These are phyloP conservation scores for Dendrolimus houi DNA, from an alignment of 2,888 invertebrate species.

Conservation along the genomic window DNA sequence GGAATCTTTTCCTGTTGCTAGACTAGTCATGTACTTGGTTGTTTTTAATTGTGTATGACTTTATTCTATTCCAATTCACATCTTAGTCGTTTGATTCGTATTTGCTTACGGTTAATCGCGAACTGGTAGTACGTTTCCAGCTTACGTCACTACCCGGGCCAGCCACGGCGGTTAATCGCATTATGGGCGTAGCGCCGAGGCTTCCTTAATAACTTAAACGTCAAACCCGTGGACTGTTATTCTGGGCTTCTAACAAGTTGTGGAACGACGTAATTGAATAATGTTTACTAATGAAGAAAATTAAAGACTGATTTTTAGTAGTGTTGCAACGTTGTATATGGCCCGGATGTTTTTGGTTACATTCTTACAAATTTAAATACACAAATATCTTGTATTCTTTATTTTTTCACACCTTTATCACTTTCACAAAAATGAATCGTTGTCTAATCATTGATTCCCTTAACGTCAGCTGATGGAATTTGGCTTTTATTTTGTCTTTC, in stretches of 20 bases:
- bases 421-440: too few species aligned
- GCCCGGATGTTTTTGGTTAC: too few species aligned
- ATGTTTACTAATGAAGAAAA: slow-evolving; percentile 22
- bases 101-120: not conserved
- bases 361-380: too few species aligned
- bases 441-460: too few species aligned
- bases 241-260: slow-evolving; percentile 33
- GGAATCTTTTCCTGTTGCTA: too few species aligned
- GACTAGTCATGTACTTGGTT: not conserved
- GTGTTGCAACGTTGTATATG: too few species aligned
- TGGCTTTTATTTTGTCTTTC: too few species aligned
- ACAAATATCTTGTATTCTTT: too few species aligned
- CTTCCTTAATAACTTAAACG: slow-evolving; percentile 63
- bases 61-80: not conserved
- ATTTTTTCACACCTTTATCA: too few species aligned
- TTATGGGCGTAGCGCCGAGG: slow-evolving; percentile 53
- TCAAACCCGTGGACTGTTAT: slow-evolving; percentile 37
- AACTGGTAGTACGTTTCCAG: not conserved
- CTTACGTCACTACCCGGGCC: slow-evolving; percentile 9
- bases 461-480: too few species aligned
- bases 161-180: slow-evolving; percentile 49
- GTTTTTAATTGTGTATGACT: not conserved
- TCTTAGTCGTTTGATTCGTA: not conserved
- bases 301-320: not conserved
- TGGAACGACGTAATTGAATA: slow-evolving; percentile 36